Conservation (phyloP, 2,797 vertebrate species). For the Takifugu ocellatus region DNA sequence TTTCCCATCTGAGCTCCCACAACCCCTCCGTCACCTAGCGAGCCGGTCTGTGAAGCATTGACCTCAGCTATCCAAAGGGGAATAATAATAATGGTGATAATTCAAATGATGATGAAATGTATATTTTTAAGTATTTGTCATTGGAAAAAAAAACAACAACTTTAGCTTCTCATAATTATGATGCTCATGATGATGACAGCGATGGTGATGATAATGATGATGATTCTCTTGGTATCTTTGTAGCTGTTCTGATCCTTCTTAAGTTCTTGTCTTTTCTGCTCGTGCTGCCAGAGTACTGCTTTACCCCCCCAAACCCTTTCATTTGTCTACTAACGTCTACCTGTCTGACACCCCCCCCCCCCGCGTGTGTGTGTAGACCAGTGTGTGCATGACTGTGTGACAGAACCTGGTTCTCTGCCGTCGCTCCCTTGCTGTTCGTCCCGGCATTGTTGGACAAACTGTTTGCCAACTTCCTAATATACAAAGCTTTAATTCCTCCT, state of each 20-base stretch:
- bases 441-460: conserved; percentile 36
- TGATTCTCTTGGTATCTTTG: conserved; percentile 80
- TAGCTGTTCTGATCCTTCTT: conserved; percentile 76
- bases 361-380: conserved; percentile 2
- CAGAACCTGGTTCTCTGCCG: conserved; percentile 25
- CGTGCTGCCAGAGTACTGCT: conserved; percentile 70
- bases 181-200: conserved; percentile 59
- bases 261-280: conserved; percentile 72
- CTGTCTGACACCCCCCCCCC: conserved; percentile 37
- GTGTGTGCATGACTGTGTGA: conserved; percentile 1
- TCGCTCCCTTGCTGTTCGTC: background rate
- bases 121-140: conserved; percentile 91
- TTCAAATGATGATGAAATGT: conserved; percentile 79
- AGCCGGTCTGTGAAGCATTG: conserved; percentile 74
- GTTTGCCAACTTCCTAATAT: conserved; percentile 59
- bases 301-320: conserved; percentile 22
- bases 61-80: conserved; percentile 87
- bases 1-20: conserved; percentile 20
- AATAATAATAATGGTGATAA: conserved; percentile 74
- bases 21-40: conserved; percentile 68
- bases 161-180: conserved; percentile 79
- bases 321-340: conserved; percentile 46
- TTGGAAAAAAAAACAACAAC: conserved; percentile 74
- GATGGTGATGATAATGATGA: conserved; percentile 64
- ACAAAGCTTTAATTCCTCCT: conserved; percentile 47